These are phyloP conservation scores for Brachionus paranguensis DNA, from an alignment of 1,140 invertebrate species.

Conservation along the genomic window DNA sequence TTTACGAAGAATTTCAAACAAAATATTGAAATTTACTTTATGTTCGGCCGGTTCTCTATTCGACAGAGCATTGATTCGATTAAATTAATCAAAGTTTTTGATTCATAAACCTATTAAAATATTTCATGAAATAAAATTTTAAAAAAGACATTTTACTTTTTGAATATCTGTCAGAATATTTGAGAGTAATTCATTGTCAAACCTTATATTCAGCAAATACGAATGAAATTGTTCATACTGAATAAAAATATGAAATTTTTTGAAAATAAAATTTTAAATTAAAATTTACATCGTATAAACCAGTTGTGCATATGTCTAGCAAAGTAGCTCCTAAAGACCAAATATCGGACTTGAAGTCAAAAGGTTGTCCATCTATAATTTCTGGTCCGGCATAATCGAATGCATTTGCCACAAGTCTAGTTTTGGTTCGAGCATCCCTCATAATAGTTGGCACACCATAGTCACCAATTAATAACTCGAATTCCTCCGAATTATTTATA, in stretches of 20 bases:
- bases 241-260: background rate
- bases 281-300: background rate
- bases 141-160: background rate
- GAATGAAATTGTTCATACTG: constrained; percentile 23
- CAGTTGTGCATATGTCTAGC: constrained; percentile 16
- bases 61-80: background rate
- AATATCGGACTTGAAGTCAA: background rate
- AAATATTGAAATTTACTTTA: background rate
- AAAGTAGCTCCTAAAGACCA: constrained; percentile 12
- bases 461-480: background rate
- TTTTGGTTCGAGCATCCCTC: constrained; percentile 5
- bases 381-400: constrained; percentile 32
- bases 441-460: constrained; percentile 30
- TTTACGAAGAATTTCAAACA: background rate
- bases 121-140: background rate
- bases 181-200: background rate
- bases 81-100: background rate
- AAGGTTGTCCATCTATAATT: constrained; percentile 20
- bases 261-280: background rate
- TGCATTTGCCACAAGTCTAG: background rate
- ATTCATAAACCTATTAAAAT: constrained; percentile 12
- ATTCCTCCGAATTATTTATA: background rate
- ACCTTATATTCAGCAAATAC: constrained; percentile 10
- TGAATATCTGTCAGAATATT: constrained; percentile 9
- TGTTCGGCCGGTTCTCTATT: background rate